Percentiles rank a stretch among this genome's conserved stretches.
phyloP scores from a whole-genome alignment of 2,888 invertebrate species.

The Masnerella sp. region DNA sequence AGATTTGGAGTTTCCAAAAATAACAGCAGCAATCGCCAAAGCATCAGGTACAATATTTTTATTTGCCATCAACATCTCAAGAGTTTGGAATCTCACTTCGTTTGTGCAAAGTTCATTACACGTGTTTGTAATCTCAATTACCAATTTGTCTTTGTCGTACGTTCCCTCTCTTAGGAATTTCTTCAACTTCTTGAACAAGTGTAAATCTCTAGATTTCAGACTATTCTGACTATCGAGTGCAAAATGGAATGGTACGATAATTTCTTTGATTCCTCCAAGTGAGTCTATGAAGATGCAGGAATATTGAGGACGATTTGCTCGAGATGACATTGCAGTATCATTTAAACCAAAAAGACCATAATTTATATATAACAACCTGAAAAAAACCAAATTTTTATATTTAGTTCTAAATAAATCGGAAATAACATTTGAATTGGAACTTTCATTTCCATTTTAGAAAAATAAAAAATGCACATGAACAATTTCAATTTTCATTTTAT shows the following conservation, averaged over 20 bases:
- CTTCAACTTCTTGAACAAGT: constrained; percentile 88
- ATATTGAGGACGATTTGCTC: constrained; percentile 81
- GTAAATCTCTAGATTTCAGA: constrained; percentile 91
- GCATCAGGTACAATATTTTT: constrained; percentile 82
- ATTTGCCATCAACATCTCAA: constrained; percentile 84
- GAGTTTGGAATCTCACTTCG: constrained; percentile 84
- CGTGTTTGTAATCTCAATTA: constrained; percentile 80
- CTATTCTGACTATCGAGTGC: constrained; percentile 93
- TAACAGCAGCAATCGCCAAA: constrained; percentile 79
- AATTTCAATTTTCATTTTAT: not conserved
- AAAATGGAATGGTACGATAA: constrained; percentile 93
- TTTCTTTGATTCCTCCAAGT: constrained; percentile 88
- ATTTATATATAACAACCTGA: constrained; percentile 84
- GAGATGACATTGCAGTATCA: constrained; percentile 72
- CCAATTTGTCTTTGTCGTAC: constrained; percentile 78
- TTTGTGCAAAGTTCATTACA: constrained; percentile 84
- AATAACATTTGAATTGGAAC: too few species aligned
- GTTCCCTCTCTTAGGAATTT: constrained; percentile 82
- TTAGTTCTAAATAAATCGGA: too few species aligned
- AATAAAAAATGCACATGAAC: too few species aligned
- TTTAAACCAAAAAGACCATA: constrained; percentile 89
- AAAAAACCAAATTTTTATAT: not conserved
- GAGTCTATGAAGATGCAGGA: constrained; percentile 90
- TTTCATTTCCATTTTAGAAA: too few species aligned
- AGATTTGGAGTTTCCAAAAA: constrained; percentile 74